These are phyloP conservation scores for Plemyria rubiginata DNA, from an alignment of 2,888 invertebrate species.

Conservation along the genomic window DNA sequence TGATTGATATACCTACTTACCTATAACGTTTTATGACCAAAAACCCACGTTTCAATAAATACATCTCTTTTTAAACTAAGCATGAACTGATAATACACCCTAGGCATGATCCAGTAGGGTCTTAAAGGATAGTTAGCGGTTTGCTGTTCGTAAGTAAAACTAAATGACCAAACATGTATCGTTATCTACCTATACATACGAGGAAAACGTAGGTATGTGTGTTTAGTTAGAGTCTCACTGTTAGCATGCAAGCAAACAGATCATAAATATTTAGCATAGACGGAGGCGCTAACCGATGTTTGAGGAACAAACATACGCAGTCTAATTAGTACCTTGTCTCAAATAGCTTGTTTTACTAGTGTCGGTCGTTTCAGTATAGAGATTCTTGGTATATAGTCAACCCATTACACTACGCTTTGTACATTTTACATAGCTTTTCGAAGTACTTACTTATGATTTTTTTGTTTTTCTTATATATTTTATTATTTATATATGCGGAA, in stretches of 20 bases:
- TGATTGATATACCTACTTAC: neutral
- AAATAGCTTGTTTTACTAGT: constrained; percentile 36
- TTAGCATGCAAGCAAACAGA: constrained; percentile 48
- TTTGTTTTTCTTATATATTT: neutral
- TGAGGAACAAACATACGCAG: constrained; percentile 56
- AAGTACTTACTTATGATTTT: neutral
- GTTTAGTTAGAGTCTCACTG: constrained; percentile 17
- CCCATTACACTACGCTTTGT: too few relatives aligned
- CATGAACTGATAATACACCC: too few relatives aligned
- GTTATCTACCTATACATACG: constrained; percentile 8
- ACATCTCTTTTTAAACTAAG: too few relatives aligned
- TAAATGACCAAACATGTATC: neutral
- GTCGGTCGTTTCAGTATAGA: neutral
- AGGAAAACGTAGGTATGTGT: constrained; percentile 32
- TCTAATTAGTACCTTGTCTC: constrained; percentile 47
- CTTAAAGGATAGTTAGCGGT: too few relatives aligned
- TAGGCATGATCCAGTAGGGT: too few relatives aligned
- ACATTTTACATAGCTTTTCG: neutral
- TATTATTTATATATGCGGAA: too few relatives aligned
- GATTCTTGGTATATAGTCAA: too few relatives aligned
- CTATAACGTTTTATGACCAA: too few relatives aligned
- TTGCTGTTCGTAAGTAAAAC: neutral
- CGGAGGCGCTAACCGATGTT: constrained; percentile 66
- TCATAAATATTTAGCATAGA: constrained; percentile 54
- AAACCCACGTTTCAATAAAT: too few relatives aligned